Conservation (phyloP, 1,140 invertebrate species). For the Drosophila erecta region DNA sequence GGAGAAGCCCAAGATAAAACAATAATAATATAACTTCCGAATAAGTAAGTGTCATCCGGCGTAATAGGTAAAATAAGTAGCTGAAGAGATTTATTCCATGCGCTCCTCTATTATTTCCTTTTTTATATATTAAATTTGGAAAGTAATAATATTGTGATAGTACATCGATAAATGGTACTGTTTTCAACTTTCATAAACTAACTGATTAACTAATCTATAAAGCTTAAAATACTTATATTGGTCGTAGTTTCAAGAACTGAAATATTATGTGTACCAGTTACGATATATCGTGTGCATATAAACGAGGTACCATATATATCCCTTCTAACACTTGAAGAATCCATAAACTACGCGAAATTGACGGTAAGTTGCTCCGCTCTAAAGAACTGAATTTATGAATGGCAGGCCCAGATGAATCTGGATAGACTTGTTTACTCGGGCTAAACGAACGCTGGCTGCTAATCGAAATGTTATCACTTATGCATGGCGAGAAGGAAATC, state of each 20-base stretch:
- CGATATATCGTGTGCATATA: too few relatives aligned
- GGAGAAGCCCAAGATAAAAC: neutral
- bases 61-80: conserved; percentile 1
- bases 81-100: neutral
- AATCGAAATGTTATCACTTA: conserved; percentile 31
- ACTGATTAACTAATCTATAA: too few relatives aligned
- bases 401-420: conserved; percentile 5
- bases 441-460: conserved; percentile 11
- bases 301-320: too few relatives aligned
- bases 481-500: conserved; percentile 32
- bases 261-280: too few relatives aligned
- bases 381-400: conserved; percentile 27
- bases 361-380: neutral
- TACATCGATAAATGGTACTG: too few relatives aligned
- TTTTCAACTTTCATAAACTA: too few relatives aligned
- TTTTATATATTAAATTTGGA: too few relatives aligned
- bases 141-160: too few relatives aligned
- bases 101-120: too few relatives aligned
- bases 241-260: too few relatives aligned
- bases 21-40: neutral
- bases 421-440: conserved; percentile 18
- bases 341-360: neutral
- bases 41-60: conserved; percentile 6
- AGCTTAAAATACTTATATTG: too few relatives aligned
- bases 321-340: conserved; percentile 7